Evolutionary conservation across 2,797 vertebrate species (phyloP).

Genomic region (Platyrinchus mystaceus): DNA sequence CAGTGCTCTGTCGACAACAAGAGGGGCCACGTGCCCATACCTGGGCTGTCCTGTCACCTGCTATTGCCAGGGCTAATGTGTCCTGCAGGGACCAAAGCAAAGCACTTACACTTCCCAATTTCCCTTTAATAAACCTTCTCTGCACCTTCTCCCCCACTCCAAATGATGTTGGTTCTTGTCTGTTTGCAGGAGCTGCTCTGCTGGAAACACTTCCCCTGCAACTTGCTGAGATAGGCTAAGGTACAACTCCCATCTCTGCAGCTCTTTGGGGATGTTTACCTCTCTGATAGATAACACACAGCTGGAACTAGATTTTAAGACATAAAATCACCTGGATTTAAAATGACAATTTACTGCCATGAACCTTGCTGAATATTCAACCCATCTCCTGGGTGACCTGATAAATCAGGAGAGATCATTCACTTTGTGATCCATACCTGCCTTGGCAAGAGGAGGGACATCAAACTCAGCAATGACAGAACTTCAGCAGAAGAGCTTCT

Average conservation of each 20-base stretch:
- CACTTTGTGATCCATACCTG: background rate
- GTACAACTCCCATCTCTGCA: rapidly evolving
- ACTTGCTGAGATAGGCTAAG: background rate
- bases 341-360: background rate
- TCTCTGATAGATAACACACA: background rate
- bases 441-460: background rate
- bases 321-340: background rate
- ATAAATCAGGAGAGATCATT: background rate
- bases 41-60: background rate
- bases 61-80: background rate
- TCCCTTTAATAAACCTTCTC: background rate
- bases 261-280: background rate
- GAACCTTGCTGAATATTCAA: background rate
- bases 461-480: background rate
- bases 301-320: background rate
- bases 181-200: background rate
- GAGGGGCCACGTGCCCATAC: background rate
- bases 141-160: background rate
- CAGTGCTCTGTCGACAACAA: conserved; percentile 19
- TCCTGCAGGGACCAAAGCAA: background rate
- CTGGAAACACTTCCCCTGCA: background rate
- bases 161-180: background rate
- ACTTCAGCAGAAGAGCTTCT: background rate
- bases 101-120: background rate
- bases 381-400: background rate